Base-by-base conservation (phyloP, 2,888 invertebrate species). In the Didymodactylos carnosus region DNA sequence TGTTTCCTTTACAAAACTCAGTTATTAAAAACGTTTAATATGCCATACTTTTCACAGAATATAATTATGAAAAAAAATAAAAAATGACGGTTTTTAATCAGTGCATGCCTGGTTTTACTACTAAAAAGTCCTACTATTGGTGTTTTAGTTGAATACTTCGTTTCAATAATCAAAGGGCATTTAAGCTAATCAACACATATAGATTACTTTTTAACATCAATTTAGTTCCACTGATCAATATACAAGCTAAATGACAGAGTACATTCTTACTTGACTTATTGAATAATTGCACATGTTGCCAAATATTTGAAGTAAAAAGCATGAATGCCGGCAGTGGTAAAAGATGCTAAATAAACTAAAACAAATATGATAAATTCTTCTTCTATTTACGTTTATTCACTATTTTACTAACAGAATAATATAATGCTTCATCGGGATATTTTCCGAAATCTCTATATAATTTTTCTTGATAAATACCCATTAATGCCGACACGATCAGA, bases 401-500 rank as follows among this genome's bases (percentile, higher is more conserved):
- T 4, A 6, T 91, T 83, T 69, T 46, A 77, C 82, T 79, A 78
- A 85, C 85, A 78, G 83, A 84, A 77, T 83, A 85, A 77, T 85
- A 86, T 76, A 86, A 80, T 14, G 85, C 83, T 77, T 86, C 85
- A 80, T 88, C 87, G 0, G 95, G 91, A 85, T 92, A 90, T 83
- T 95, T 97, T 70, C 95, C 97, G 83, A 90, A 88, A 76, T 87
- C 87, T 39, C 87, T 85, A 80, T 91, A 91, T 6, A 94, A 83
- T 0, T 88, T 88, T 84, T 95, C 94, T 77, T 95, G 95, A 83
- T 91, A 93, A 76, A 92, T 89, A 3, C 95, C 95, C 92, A 95
- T 92, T 78, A 91, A 87, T 0, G 97, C 94, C 0, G 95, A 94
- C 75, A 94, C 76, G 71, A 97, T 89, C 72, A 98, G 84, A 0